Evolutionary conservation across 1,140 invertebrate species (phyloP).

Genomic region (Drepana arcuata): DNA sequence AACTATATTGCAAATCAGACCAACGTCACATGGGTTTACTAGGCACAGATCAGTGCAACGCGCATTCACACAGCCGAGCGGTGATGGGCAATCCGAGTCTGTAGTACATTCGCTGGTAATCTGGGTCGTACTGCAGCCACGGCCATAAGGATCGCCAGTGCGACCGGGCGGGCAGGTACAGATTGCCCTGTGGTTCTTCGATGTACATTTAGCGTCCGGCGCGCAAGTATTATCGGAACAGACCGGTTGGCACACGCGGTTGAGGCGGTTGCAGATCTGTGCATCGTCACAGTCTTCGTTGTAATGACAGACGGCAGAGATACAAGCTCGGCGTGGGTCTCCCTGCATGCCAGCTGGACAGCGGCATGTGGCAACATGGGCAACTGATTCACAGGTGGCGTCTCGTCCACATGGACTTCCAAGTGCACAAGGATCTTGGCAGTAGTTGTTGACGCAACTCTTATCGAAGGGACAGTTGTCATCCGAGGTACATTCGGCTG

Average conservation of each 20-base stretch:
- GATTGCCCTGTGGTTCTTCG: constrained; percentile 82
- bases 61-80: constrained; percentile 83
- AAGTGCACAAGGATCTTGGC: constrained; percentile 82
- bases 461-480: constrained; percentile 90
- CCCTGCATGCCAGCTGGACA: constrained; percentile 90
- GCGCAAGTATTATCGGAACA: constrained; percentile 86
- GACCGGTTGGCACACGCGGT: constrained; percentile 86
- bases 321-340: constrained; percentile 84
- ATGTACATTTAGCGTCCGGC: constrained; percentile 80
- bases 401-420: constrained; percentile 82
- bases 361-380: constrained; percentile 84
- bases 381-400: constrained; percentile 82
- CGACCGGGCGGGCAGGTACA: constrained; percentile 84
- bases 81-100: constrained; percentile 83
- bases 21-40: constrained; percentile 78
- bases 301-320: constrained; percentile 87
- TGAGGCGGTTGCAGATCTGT: constrained; percentile 88
- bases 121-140: constrained; percentile 73
- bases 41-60: constrained; percentile 85
- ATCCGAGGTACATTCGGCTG: constrained; percentile 88
- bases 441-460: constrained; percentile 83
- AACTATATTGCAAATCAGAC: constrained; percentile 84
- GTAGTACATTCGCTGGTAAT: constrained; percentile 76
- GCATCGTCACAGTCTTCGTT: constrained; percentile 91
- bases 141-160: constrained; percentile 84